A percentile compares a stretch with the other conserved stretches of the same genome.
Evolutionary conservation across 2,797 vertebrate genomes (phyloP).

Genomic region (Hoplostethus mediterraneus): DNA sequence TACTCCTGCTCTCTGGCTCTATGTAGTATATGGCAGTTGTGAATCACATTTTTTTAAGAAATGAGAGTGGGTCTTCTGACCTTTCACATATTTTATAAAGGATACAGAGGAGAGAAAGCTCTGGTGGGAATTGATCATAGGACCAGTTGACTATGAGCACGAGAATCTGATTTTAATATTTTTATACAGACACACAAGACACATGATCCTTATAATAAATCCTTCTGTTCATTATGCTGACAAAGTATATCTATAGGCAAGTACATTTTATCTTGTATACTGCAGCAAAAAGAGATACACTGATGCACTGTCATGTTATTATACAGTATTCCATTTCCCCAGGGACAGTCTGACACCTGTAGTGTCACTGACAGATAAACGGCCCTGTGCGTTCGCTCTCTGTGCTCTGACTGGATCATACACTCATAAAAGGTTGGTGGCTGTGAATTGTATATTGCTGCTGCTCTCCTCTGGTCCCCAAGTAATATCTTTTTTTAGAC

Average conservation of each 20-base stretch:
- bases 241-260: neutral
- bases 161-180: too few relatives aligned
- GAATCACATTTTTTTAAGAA: too few relatives aligned
- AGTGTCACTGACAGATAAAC: constrained; percentile 31
- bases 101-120: too few relatives aligned
- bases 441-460: neutral
- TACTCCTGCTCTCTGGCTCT: neutral
- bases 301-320: neutral
- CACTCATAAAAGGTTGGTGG: neutral
- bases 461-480: constrained; percentile 21
- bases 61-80: too few relatives aligned
- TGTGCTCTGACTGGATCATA: neutral
- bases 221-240: neutral
- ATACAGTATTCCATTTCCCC: constrained; percentile 16
- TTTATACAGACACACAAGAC: neutral
- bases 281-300: constrained; percentile 19
- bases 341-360: constrained; percentile 17
- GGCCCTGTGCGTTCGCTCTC: constrained; percentile 3
- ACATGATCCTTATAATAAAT: neutral
- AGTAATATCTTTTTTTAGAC: constrained; percentile 31
- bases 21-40: too few relatives aligned
- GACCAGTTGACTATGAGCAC: too few relatives aligned
- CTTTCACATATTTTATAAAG: too few relatives aligned
- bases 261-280: constrained; percentile 12
- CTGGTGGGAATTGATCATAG: too few relatives aligned